A percentile compares a stretch with the other conserved stretches of the same genome.
Conservation (phyloP, 2,797 vertebrate species). For the Ficedula albicollis region DNA sequence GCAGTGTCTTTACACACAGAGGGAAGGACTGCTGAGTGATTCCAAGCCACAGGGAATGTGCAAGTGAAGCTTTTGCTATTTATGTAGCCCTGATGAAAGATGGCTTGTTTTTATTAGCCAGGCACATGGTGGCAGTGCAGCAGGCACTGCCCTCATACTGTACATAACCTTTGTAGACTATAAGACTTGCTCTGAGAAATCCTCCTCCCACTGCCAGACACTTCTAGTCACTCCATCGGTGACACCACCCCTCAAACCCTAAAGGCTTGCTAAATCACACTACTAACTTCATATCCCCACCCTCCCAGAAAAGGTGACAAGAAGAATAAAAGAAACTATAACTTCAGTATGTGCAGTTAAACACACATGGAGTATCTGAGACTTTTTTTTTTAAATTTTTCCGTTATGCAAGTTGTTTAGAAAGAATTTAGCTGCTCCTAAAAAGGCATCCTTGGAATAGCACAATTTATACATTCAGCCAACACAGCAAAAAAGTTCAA, state of each 20-base stretch:
- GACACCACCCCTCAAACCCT: background rate
- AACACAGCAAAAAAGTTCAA: background rate
- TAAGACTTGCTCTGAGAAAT: background rate
- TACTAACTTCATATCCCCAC: background rate
- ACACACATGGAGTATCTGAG: background rate
- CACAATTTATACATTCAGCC: background rate
- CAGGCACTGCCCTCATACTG: accelerated
- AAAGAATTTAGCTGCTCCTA: background rate
- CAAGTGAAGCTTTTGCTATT: background rate
- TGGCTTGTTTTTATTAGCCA: background rate
- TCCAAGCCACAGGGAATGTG: background rate
- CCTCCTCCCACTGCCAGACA: background rate
- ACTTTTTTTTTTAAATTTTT: background rate
- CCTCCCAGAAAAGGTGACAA: background rate
- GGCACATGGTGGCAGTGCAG: background rate
- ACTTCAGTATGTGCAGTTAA: background rate
- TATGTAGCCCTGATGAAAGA: background rate
- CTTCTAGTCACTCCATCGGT: background rate
- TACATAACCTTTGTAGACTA: background rate
- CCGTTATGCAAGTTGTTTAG: background rate
- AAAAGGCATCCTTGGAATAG: background rate
- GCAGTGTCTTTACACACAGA: background rate
- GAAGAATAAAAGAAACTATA: background rate
- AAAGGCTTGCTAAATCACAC: background rate
- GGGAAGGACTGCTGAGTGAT: background rate